These are phyloP conservation scores for Tipula lateralis DNA, from an alignment of 2,888 invertebrate genomes.

Conservation along the genomic window DNA sequence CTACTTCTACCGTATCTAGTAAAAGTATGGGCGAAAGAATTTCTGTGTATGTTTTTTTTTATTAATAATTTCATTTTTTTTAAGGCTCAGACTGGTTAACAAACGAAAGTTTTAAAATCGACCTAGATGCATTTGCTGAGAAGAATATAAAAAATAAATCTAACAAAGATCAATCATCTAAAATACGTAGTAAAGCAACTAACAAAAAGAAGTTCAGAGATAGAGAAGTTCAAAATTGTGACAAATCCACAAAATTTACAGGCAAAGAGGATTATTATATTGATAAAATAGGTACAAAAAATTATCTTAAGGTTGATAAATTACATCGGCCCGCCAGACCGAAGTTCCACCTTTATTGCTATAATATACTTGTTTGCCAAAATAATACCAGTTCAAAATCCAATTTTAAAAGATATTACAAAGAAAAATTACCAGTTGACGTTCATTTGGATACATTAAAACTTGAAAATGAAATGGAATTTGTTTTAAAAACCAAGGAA, in stretches of 20 bases:
- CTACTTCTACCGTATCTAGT: background rate
- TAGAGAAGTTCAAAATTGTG: background rate
- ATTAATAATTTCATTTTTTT: background rate
- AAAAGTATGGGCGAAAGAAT: background rate
- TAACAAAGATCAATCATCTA: too few species aligned
- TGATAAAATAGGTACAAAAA: constrained; percentile 55
- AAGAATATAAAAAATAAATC: too few species aligned
- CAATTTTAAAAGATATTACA: constrained; percentile 37
- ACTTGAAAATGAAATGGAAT: constrained; percentile 48
- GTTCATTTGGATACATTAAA: constrained; percentile 36
- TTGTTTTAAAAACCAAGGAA: constrained; percentile 51
- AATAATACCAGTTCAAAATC: background rate
- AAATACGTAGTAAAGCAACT: constrained; percentile 29
- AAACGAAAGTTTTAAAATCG: constrained; percentile 37
- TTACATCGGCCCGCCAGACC: constrained; percentile 62
- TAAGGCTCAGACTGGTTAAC: constrained; percentile 35
- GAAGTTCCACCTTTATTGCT: constrained; percentile 45
- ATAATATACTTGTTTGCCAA: constrained; percentile 38
- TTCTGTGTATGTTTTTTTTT: too few species aligned
- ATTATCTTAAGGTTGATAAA: constrained; percentile 57
- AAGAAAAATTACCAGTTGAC: constrained; percentile 34
- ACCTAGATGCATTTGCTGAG: background rate
- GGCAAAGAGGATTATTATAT: constrained; percentile 53
- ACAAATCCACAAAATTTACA: constrained; percentile 39
- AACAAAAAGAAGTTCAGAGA: constrained; percentile 31